phyloP scores from a whole-genome alignment of 2,797 vertebrate species.

The Molossus alvarezi region DNA sequence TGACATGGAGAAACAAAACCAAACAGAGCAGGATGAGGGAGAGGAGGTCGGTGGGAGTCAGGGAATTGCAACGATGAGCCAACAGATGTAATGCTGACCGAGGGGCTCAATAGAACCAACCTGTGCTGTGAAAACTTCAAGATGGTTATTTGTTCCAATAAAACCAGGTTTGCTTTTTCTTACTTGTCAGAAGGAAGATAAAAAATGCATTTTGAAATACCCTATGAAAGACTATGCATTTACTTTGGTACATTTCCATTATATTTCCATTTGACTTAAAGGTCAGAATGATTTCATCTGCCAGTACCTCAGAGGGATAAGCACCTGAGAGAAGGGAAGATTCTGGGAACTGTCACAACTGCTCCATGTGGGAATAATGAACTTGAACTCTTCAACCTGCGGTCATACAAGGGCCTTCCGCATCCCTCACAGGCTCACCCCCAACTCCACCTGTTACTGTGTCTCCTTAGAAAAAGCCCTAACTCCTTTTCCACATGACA shows the following conservation, averaged over 20 bases:
- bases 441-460: not conserved
- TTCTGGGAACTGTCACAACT: not conserved
- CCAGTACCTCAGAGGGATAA: not conserved
- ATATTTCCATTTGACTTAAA: not conserved
- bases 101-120: not conserved
- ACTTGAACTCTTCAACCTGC: not conserved
- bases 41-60: not conserved
- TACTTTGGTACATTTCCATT: not conserved
- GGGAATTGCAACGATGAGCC: not conserved
- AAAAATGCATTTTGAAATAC: not conserved
- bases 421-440: not conserved
- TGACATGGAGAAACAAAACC: not conserved
- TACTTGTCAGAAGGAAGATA: not conserved
- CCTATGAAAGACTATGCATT: not conserved
- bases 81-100: no score
- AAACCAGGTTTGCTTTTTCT: not conserved
- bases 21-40: not conserved
- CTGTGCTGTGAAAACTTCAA: not conserved
- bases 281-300: not conserved
- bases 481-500: not conserved
- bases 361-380: not conserved
- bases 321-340: not conserved
- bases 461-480: not conserved
- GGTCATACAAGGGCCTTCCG: not conserved
- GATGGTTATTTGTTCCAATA: not conserved